Evolutionary conservation across 2,797 vertebrate species (phyloP).

Genomic region (Gallinago nigripennis): DNA sequence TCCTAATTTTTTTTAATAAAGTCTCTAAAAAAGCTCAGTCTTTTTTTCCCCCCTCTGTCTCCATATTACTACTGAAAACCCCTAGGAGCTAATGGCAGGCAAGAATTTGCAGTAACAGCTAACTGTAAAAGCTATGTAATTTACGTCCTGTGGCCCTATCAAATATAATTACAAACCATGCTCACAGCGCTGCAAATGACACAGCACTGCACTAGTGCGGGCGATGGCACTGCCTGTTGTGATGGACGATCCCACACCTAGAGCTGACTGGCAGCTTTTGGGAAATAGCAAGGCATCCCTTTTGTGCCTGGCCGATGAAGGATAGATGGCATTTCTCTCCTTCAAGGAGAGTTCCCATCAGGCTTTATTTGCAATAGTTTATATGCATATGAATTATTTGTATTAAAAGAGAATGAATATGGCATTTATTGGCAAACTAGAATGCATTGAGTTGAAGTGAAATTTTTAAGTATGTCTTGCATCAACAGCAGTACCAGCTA

Average conservation of each 20-base stretch:
- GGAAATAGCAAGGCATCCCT: background rate
- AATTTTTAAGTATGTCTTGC: background rate
- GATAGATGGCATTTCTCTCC: conserved; percentile 38
- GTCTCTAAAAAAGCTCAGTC: background rate
- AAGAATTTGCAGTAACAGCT: background rate
- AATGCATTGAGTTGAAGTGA: background rate
- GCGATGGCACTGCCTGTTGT: background rate
- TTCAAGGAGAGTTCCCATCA: background rate
- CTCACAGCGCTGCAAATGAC: background rate
- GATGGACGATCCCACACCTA: conserved; percentile 26
- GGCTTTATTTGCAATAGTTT: conserved; percentile 2
- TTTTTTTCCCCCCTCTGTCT: background rate
- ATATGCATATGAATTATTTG: background rate
- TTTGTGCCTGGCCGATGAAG: background rate
- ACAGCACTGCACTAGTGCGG: background rate
- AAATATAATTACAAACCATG: background rate
- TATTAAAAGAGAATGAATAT: background rate
- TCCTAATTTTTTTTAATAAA: background rate
- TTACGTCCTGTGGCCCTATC: background rate
- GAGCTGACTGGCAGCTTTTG: background rate
- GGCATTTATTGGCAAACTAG: background rate
- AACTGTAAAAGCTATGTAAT: conserved; percentile 5
- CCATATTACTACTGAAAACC: background rate
- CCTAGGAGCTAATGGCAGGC: background rate
- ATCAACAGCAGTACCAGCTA: fast-evolving